phyloP scores from a whole-genome alignment of 2,113 vertebrate genomes.

The Oryctolagus cuniculus region DNA sequence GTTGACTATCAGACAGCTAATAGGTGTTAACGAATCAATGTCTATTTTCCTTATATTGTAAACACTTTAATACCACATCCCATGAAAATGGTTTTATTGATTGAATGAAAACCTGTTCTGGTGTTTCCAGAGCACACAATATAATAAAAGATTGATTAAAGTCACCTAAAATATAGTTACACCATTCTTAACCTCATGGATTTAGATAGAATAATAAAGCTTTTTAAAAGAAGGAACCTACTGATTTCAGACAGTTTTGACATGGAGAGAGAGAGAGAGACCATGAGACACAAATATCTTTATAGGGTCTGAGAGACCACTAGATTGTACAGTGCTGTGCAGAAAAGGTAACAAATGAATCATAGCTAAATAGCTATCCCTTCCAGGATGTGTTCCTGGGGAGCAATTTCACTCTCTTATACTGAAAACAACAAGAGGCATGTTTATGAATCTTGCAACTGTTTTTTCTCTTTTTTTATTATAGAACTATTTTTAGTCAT shows the following conservation, averaged over 20 bases:
- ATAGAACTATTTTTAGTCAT: constrained; percentile 59
- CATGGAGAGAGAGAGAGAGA: neutral
- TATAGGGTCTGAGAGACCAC: constrained; percentile 22
- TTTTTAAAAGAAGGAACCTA: neutral
- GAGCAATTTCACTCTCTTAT: constrained; percentile 57
- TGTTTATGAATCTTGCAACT: neutral
- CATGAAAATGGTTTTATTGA: constrained; percentile 37
- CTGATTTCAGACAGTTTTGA: constrained; percentile 9
- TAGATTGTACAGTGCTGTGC: neutral
- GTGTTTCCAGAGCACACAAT: neutral
- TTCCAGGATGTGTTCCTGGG: constrained; percentile 62
- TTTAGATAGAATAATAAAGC: constrained; percentile 47
- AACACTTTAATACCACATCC: neutral
- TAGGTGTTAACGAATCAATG: neutral
- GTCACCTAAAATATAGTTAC: neutral
- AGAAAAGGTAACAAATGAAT: constrained; percentile 52
- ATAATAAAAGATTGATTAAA: constrained; percentile 54
- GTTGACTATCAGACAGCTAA: neutral
- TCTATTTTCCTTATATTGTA: constrained; percentile 31
- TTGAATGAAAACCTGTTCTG: constrained; percentile 11
- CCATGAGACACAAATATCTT: constrained; percentile 27
- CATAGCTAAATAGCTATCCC: constrained; percentile 21
- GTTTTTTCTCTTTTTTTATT: constrained; percentile 70
- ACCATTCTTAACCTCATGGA: neutral
- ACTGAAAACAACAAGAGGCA: constrained; percentile 54